A percentile compares a stretch with the other conserved stretches of the same genome.
Evolutionary conservation across 2,888 invertebrate species (phyloP).

Genomic region (Gymnoscelis rufifasciata): DNA sequence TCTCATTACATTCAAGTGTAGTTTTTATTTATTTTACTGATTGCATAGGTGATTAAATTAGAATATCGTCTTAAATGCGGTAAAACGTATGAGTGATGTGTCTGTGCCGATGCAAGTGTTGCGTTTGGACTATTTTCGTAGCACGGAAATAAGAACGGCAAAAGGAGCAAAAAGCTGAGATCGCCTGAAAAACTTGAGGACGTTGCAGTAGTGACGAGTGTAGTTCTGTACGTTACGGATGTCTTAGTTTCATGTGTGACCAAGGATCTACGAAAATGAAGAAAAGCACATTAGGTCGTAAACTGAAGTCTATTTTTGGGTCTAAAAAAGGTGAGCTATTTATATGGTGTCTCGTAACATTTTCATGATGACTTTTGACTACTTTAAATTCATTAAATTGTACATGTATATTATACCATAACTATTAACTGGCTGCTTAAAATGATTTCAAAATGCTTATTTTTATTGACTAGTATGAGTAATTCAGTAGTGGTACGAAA

Average conservation of each 20-base stretch:
- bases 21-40: conserved; percentile 6
- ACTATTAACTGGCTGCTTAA: too few relatives aligned
- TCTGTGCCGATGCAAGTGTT: conserved; percentile 71
- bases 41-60: conserved; percentile 14
- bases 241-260: conserved; percentile 53
- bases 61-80: conserved; percentile 24
- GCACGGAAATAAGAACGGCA: conserved; percentile 79
- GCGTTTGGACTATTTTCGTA: conserved; percentile 76
- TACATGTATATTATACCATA: not conserved
- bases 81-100: conserved; percentile 65
- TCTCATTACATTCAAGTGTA: conserved; percentile 1
- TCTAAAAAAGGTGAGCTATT: conserved; percentile 62
- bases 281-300: conserved; percentile 66
- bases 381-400: too few relatives aligned
- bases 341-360: conserved; percentile 5
- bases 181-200: conserved; percentile 74
- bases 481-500: too few relatives aligned
- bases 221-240: conserved; percentile 71
- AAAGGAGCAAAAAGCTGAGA: conserved; percentile 74
- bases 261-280: conserved; percentile 53
- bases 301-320: conserved; percentile 68
- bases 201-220: conserved; percentile 55
- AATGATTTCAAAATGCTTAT: too few relatives aligned
- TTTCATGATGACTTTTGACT: too few relatives aligned
- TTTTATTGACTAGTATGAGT: too few relatives aligned